Evolutionary conservation across 2,797 vertebrate genomes (phyloP), one percentile per base, ranked within the genome.

Genomic region (Chrysolophus pictus): DNA sequence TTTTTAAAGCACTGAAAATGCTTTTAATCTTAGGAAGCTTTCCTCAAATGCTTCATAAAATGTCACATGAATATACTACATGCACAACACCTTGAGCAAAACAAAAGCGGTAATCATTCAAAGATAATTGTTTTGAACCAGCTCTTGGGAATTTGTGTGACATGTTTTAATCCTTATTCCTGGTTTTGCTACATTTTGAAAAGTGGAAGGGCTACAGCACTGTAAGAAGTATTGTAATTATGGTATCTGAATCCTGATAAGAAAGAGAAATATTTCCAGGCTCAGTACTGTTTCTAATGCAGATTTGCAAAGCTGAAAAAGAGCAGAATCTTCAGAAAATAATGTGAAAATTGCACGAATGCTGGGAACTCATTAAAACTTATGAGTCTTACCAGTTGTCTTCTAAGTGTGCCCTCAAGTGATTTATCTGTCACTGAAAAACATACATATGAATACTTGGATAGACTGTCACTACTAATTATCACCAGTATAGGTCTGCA

Each of bases 381-480:
- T 23, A 2, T 15, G 55, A 53, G 28, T 60, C 28, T 84, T 47
- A 84, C 7, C 11, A 53, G 24, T 77, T 76, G 56, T 8, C 11
- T 77, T 68, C 26, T 46, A 77, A 68, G 24, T 31, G 14, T 88
- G 37, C 35, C 14, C 84, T 31, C 58, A 33, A 46, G 11, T 60
- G 51, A 88, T 86, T 86, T 75, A n/a, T 71, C 62, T 63, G 51
- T 73, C 55, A 46, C 2, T 79, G 86, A 62, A 87, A 93, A 91
- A 3, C 8, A 75, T 59, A 84, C 4, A 1, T 65, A 37, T 60
- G 91, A 71, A 46, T 86, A 53, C 6, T 71, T n/a, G 76, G 23
- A 63, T 70, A 79, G 21, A 39, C 47, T 74, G 73, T 22, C 31
- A 44, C 33, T 78, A 76, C 44, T 76, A 92, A 68, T 90, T 89